Evolutionary conservation across 1,140 invertebrate genomes (phyloP).

Genomic region (Drosophila insularis): DNA sequence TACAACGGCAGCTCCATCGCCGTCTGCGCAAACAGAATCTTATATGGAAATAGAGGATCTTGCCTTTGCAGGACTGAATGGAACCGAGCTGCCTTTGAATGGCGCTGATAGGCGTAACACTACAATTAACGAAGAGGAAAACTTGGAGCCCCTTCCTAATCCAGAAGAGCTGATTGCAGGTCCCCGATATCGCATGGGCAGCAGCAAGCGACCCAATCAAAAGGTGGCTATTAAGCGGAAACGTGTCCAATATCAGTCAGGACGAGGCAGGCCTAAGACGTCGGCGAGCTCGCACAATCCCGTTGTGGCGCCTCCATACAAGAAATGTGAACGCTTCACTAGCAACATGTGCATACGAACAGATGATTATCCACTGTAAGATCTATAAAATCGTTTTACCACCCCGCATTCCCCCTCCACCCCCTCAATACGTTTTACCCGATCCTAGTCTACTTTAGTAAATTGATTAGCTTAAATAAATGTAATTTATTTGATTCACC

Average conservation of each 20-base stretch:
- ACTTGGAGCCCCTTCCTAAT: constrained; percentile 60
- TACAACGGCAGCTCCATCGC: neutral
- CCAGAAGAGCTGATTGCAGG: constrained; percentile 77
- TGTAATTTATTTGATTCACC: constrained; percentile 59
- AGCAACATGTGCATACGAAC: constrained; percentile 89
- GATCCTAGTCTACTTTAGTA: constrained; percentile 45
- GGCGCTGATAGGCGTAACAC: constrained; percentile 41
- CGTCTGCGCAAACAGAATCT: constrained; percentile 16
- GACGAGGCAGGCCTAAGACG: constrained; percentile 54
- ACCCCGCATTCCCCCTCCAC: neutral
- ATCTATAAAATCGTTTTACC: constrained; percentile 50
- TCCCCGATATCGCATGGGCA: constrained; percentile 64
- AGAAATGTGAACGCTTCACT: constrained; percentile 88
- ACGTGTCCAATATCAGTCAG: constrained; percentile 25
- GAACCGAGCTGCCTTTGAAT: constrained; percentile 53
- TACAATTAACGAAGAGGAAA: constrained; percentile 36
- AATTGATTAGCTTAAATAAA: constrained; percentile 53
- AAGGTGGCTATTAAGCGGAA: constrained; percentile 66
- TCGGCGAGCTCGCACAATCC: constrained; percentile 60
- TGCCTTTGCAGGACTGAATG: constrained; percentile 75
- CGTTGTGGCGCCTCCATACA: constrained; percentile 41
- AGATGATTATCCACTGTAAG: constrained; percentile 91
- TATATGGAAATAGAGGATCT: constrained; percentile 72
- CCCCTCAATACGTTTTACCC: neutral
- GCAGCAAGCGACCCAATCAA: constrained; percentile 49